These are phyloP conservation scores for Ormyrus pomaceus DNA, from an alignment of 2,888 invertebrate genomes.

Conservation along the genomic window DNA sequence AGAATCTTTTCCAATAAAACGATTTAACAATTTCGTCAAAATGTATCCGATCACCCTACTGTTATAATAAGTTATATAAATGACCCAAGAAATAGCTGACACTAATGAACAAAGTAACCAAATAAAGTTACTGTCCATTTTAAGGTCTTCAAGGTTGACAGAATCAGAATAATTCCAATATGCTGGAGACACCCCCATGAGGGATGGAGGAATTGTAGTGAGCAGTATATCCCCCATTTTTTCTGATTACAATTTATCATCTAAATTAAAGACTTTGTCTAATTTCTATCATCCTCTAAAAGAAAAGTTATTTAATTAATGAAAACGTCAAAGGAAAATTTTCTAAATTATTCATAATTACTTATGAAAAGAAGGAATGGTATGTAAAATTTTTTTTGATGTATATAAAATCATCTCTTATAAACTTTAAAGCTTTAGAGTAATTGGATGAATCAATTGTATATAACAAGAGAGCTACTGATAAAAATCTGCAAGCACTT, in stretches of 20 bases:
- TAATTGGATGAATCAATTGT: neutral
- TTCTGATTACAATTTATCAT: slow-evolving; percentile 6
- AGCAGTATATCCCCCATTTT: slow-evolving; percentile 58
- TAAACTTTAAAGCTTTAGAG: neutral
- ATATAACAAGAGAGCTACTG: neutral
- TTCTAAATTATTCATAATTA: too few species aligned
- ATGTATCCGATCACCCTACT: slow-evolving; percentile 93
- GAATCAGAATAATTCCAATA: slow-evolving; percentile 81
- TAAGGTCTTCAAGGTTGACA: slow-evolving; percentile 81
- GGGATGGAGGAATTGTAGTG: slow-evolving; percentile 67
- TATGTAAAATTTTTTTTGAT: neutral
- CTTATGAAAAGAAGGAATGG: too few species aligned
- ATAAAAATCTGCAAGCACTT: neutral
- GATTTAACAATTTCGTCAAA: slow-evolving; percentile 91
- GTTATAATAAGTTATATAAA: slow-evolving; percentile 96
- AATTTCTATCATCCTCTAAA: neutral
- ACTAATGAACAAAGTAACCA: slow-evolving; percentile 88
- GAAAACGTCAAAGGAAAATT: too few species aligned
- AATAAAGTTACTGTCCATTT: slow-evolving; percentile 86
- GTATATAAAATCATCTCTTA: neutral
- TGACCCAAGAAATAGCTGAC: slow-evolving; percentile 92
- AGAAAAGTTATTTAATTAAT: neutral
- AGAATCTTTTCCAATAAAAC: slow-evolving; percentile 89
- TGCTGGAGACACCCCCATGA: slow-evolving; percentile 69
- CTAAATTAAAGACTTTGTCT: neutral